phyloP scores from a whole-genome alignment of 1,140 invertebrate genomes.

The Lepeophtheirus salmonis region DNA sequence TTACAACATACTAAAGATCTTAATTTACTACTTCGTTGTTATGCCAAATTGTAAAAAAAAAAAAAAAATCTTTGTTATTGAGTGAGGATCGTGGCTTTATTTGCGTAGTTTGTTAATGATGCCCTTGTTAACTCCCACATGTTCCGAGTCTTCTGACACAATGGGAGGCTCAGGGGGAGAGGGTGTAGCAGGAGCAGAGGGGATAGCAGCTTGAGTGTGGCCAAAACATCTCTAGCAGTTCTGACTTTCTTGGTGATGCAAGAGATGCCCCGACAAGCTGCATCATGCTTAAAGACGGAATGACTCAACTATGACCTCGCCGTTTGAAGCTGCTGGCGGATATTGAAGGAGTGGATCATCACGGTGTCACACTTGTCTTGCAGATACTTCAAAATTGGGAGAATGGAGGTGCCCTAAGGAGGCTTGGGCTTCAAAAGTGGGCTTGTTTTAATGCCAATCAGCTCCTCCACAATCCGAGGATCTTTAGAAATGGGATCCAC shows the following conservation, averaged over 20 bases:
- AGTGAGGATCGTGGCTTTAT: slow-evolving; percentile 81
- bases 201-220: slow-evolving; percentile 82
- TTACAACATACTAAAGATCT: no score
- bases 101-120: slow-evolving; percentile 73
- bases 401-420: slow-evolving; percentile 90
- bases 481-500: slow-evolving; percentile 81
- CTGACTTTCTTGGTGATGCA: slow-evolving; percentile 94
- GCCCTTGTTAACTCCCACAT: slow-evolving; percentile 70
- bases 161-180: slow-evolving; percentile 1
- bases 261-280: slow-evolving; percentile 93
- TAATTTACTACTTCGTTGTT: no score
- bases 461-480: slow-evolving; percentile 58
- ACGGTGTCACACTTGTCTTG: slow-evolving; percentile 99
- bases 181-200: slow-evolving; percentile 14
- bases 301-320: slow-evolving; percentile 79
- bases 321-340: slow-evolving; percentile 89
- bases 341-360: slow-evolving; percentile 90
- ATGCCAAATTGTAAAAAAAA: no score
- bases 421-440: slow-evolving; percentile 85
- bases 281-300: slow-evolving; percentile 87
- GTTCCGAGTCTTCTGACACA: slow-evolving; percentile 33
- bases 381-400: slow-evolving; percentile 84
- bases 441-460: slow-evolving; percentile 86
- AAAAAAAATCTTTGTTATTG: no score
- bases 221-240: slow-evolving; percentile 86